Percentiles rank a stretch among this genome's conserved stretches.
phyloP scores from a whole-genome alignment of 2,113 vertebrate genomes.

The Girardinichthys multiradiatus region DNA sequence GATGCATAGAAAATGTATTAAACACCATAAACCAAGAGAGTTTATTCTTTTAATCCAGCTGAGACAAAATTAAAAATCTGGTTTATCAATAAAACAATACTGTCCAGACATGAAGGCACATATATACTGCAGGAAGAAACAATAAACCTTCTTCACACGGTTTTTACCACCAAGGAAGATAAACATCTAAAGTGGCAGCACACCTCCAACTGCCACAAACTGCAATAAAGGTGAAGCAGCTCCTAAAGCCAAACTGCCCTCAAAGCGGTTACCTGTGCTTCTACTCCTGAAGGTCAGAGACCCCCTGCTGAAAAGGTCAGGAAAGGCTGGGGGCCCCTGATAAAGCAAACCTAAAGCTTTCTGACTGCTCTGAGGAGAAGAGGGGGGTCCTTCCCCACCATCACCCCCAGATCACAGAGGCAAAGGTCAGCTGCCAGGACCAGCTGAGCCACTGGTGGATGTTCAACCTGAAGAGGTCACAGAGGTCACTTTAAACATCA shows the following conservation, averaged over 20 bases:
- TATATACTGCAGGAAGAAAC: too few species aligned
- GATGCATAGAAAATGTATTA: constrained; percentile 54
- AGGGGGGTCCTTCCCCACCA: constrained; percentile 1
- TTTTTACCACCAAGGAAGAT: background rate
- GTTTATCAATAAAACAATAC: background rate
- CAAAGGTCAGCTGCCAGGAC: constrained; percentile 68
- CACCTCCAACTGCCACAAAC: constrained; percentile 26
- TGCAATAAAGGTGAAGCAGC: constrained; percentile 71
- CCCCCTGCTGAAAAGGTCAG: constrained; percentile 62
- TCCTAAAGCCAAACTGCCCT: constrained; percentile 60
- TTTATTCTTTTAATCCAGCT: background rate
- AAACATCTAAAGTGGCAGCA: constrained; percentile 28
- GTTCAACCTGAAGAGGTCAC: constrained; percentile 17
- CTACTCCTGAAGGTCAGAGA: background rate
- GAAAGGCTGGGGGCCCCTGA: too few species aligned
- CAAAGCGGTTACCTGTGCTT: constrained; percentile 29
- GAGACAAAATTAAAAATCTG: background rate
- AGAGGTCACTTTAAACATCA: too few species aligned
- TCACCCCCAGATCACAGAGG: constrained; percentile 27
- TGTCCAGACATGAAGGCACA: background rate
- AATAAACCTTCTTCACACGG: background rate
- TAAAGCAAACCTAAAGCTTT: constrained; percentile 21
- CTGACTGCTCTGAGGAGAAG: constrained; percentile 29
- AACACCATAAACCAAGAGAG: constrained; percentile 26
- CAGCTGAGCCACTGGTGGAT: constrained; percentile 4